These are phyloP conservation scores for Pogonomyrmex californicus DNA, from an alignment of 1,140 invertebrate species.

Conservation along the genomic window DNA sequence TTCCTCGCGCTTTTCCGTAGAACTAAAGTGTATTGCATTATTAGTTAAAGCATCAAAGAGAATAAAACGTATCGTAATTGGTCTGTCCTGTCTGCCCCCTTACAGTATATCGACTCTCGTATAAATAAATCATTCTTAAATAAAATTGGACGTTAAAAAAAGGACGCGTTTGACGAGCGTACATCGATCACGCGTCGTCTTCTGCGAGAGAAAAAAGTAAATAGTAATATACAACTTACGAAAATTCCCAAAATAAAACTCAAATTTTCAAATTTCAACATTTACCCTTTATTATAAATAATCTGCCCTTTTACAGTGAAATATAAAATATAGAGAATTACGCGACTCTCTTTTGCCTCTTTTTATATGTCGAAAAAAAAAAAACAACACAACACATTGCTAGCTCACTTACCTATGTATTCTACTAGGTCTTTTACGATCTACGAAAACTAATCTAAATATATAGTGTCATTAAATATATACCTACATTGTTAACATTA, in stretches of 20 bases:
- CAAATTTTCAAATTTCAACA: slow-evolving; percentile 70
- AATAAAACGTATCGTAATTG: slow-evolving; percentile 24
- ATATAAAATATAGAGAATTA: slow-evolving; percentile 81
- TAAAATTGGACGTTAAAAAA: slow-evolving; percentile 16
- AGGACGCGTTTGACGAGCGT: background rate
- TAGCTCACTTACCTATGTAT: slow-evolving; percentile 57
- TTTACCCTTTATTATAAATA: slow-evolving; percentile 78
- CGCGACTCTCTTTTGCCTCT: slow-evolving; percentile 36
- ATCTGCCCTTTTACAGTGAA: slow-evolving; percentile 77
- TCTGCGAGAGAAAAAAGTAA: background rate
- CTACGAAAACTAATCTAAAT: slow-evolving; percentile 75
- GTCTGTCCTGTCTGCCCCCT: background rate
- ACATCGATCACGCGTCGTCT: background rate
- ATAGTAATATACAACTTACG: background rate
- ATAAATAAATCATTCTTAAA: slow-evolving; percentile 16
- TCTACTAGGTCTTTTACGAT: slow-evolving; percentile 50
- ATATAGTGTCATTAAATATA: slow-evolving; percentile 51
- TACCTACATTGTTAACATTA: slow-evolving; percentile 76
- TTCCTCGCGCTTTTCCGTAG: background rate
- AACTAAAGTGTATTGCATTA: slow-evolving; percentile 13
- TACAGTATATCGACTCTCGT: background rate
- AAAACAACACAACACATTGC: slow-evolving; percentile 68
- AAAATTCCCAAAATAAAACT: slow-evolving; percentile 63
- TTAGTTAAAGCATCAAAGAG: slow-evolving; percentile 6
- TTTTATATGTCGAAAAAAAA: slow-evolving; percentile 44